Evolutionary conservation across 2,113 vertebrate genomes (phyloP).

Genomic region (Mustelus asterias): DNA sequence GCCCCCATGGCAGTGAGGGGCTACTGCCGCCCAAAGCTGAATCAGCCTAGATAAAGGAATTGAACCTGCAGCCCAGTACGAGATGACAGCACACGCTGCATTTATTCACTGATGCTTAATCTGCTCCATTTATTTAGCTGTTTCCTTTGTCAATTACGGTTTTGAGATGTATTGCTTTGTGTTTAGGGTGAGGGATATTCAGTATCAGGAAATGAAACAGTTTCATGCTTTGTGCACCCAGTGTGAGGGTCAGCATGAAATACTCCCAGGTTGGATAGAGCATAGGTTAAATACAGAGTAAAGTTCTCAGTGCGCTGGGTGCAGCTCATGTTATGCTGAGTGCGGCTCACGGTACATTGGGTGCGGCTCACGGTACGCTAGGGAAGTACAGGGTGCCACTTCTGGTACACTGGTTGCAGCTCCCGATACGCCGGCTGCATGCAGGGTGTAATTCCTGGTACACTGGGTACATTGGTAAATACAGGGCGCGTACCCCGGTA

Average conservation of each 20-base stretch:
- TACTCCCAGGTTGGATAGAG: neutral
- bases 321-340: neutral
- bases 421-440: too few relatives aligned
- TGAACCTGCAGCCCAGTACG: neutral
- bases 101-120: neutral
- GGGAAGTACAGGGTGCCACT: too few relatives aligned
- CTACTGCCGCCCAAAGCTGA: neutral
- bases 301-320: neutral
- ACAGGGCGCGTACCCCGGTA: too few relatives aligned
- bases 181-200: neutral
- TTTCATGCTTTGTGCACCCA: neutral
- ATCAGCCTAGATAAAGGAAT: neutral
- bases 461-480: too few relatives aligned
- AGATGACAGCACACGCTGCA: neutral
- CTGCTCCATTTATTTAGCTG: neutral
- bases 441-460: too few relatives aligned
- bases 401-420: too few relatives aligned
- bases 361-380: too few relatives aligned
- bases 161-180: neutral
- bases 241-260: neutral
- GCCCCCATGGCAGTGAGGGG: neutral
- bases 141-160: neutral
- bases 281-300: neutral
- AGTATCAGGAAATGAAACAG: neutral
- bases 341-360: neutral